Evolutionary conservation across 1,140 invertebrate species (phyloP).

Genomic region (Drosophila miranda): DNA sequence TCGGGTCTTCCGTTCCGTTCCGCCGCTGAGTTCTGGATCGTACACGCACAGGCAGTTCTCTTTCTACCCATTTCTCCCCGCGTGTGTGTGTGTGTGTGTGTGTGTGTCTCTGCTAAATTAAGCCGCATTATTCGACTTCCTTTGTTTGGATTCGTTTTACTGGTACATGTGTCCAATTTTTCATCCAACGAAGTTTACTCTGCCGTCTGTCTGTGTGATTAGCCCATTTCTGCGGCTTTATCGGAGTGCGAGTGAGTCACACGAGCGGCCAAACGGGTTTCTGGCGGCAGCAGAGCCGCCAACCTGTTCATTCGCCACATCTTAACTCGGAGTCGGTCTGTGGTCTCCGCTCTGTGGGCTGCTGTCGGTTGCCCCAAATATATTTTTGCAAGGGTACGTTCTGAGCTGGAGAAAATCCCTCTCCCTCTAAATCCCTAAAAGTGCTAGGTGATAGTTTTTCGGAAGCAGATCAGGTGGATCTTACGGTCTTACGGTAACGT

Average conservation of each 20-base stretch:
- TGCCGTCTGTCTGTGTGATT: constrained; percentile 36
- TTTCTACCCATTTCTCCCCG: constrained; percentile 28
- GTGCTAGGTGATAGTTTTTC: too few species aligned
- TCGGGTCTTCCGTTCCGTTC: too few species aligned
- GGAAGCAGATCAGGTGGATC: too few species aligned
- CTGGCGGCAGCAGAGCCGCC: constrained; percentile 11
- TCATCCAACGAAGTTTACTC: constrained; percentile 45
- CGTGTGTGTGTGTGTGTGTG: not conserved
- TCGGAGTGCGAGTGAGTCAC: constrained; percentile 28
- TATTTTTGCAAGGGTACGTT: too few species aligned
- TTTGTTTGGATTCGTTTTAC: constrained; percentile 32
- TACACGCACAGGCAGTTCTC: constrained; percentile 4
- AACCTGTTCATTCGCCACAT: constrained; percentile 39
- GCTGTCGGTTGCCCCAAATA: constrained; percentile 30
- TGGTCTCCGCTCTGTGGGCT: constrained; percentile 9
- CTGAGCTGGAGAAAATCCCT: too few species aligned
- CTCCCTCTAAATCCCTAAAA: too few species aligned
- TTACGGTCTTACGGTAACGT: too few species aligned
- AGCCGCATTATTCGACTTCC: constrained; percentile 36
- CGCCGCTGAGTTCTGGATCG: constrained; percentile 17
- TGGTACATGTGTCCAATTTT: constrained; percentile 14
- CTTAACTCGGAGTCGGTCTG: constrained; percentile 26
- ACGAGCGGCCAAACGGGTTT: constrained; percentile 41
- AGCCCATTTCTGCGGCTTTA: constrained; percentile 43
- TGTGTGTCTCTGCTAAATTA: constrained; percentile 16